These are phyloP conservation scores for Dicentrarchus labrax DNA, from an alignment of 2,113 vertebrate species.

Conservation along the genomic window DNA sequence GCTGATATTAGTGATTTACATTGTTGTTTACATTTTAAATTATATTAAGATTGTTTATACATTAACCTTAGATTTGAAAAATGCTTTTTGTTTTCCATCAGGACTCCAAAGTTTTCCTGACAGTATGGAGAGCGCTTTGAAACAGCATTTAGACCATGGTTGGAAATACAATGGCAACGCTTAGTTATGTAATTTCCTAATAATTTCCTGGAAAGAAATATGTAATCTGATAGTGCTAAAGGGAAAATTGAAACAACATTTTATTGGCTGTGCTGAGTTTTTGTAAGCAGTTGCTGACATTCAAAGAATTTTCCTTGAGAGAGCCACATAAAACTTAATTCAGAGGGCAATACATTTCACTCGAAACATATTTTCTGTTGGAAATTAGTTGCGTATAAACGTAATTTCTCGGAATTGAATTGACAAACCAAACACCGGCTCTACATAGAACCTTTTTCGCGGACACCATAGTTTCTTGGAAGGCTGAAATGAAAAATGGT, in stretches of 20 bases:
- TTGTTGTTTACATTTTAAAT: background rate
- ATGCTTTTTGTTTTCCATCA: too few relatives aligned
- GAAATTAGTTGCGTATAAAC: too few relatives aligned
- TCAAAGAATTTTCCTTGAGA: too few relatives aligned
- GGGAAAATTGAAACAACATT: background rate
- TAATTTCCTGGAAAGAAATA: background rate
- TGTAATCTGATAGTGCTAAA: background rate
- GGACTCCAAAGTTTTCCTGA: background rate
- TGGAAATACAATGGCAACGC: background rate
- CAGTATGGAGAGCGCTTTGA: background rate
- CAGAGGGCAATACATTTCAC: too few relatives aligned
- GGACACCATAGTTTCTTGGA: too few relatives aligned
- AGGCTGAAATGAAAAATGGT: too few relatives aligned
- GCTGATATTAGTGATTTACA: background rate
- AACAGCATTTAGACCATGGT: background rate
- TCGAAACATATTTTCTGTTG: too few relatives aligned
- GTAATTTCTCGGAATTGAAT: too few relatives aligned
- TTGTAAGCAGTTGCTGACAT: background rate
- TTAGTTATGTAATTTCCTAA: background rate
- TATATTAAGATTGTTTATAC: background rate
- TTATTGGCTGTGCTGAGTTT: too few relatives aligned
- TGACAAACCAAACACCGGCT: too few relatives aligned
- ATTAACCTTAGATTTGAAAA: too few relatives aligned
- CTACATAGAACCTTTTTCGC: too few relatives aligned
- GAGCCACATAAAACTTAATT: background rate